Evolutionary conservation across 2,797 vertebrate genomes (phyloP), one percentile per base, ranked within the genome.

Genomic region (Zenarchopterus dispar): DNA sequence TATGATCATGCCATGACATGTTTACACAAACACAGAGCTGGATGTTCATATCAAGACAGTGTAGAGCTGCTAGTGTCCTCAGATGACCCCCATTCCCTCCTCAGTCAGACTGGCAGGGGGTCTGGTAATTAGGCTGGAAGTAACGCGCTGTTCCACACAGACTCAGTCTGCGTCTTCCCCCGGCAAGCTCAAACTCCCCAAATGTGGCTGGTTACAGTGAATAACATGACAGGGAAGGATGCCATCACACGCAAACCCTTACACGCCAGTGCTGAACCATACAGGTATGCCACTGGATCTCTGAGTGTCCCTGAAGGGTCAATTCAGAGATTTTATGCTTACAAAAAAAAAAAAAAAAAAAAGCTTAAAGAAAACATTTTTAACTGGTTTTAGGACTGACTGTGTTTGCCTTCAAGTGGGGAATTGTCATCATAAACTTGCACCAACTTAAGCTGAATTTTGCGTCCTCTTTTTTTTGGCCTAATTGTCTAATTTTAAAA

Each of bases 121-220:
- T 83, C 70, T 80, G 89, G 62, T 89, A 91, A 94, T 86, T 90
- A 92, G 93, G 76, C 86, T 91, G 90, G 91, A 94, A 95, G 87
- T 94, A 94, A 94, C 70, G 46, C 54, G 82, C 41, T 63, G 76
- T 75, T 84, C 49, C 56, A 84, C 68, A 66, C 70, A 63, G 66
- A 64, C 54, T 66, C 66, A 41, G 63, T 69, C 66, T 19, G 50
- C 15, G 6, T 62, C 52, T 81, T 52, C 72, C 77, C 75, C 71
- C 74, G 42, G 71, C 52, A 44, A 70, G 47, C 47, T 69, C 53
- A 24, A 28, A 67, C 51, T 67, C 53, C 50, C 57, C n/a, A 53
- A 22, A 57, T 63, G 31, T 67, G 60, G n/a, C 39, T 63, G 54
- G 33, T 45, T 56, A 56, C 3, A 7, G 13, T 18, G 49, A 18